Percentiles rank a stretch among this genome's conserved stretches.
Evolutionary conservation across 2,797 vertebrate species (phyloP).

Genomic region (Hemibagrus guttatus): DNA sequence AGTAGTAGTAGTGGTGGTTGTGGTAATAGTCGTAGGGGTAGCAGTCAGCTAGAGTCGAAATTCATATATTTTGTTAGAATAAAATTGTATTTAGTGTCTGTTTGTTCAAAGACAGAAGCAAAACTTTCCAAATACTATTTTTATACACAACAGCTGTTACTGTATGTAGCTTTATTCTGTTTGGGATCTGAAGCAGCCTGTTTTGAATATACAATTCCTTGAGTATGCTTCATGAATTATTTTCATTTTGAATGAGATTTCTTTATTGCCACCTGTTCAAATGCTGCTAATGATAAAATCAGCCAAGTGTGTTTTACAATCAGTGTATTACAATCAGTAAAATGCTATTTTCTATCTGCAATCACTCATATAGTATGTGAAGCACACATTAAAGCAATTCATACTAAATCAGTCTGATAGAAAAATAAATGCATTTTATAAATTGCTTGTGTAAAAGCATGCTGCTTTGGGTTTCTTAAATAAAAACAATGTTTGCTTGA

Average conservation of each 20-base stretch:
- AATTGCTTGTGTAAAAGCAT: conserved; percentile 26
- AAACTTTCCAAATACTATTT: not conserved
- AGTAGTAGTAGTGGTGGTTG: not conserved
- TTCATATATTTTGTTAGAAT: conserved; percentile 1
- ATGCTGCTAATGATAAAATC: conserved; percentile 50
- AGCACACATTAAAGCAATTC: conserved; percentile 52
- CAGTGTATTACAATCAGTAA: conserved; percentile 50
- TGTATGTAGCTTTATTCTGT: not conserved
- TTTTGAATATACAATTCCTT: conserved; percentile 19
- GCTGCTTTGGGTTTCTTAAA: conserved; percentile 13
- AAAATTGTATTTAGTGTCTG: not conserved
- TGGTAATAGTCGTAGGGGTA: not conserved
- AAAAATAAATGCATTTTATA: conserved; percentile 33
- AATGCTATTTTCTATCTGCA: conserved; percentile 45
- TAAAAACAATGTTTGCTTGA: conserved; percentile 9
- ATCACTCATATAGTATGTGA: conserved; percentile 36
- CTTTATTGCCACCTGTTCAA: conserved; percentile 38
- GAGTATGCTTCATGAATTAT: not conserved
- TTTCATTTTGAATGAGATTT: conserved; percentile 29
- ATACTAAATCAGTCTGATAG: conserved; percentile 31
- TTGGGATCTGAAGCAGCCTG: not conserved
- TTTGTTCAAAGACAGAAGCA: not conserved
- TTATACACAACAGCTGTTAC: not conserved
- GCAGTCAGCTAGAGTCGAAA: not conserved
- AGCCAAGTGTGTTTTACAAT: conserved; percentile 43